Base-by-base conservation (phyloP, 53 echinoderm and acorn worm species). In the Hippasteria phrygiana region DNA sequence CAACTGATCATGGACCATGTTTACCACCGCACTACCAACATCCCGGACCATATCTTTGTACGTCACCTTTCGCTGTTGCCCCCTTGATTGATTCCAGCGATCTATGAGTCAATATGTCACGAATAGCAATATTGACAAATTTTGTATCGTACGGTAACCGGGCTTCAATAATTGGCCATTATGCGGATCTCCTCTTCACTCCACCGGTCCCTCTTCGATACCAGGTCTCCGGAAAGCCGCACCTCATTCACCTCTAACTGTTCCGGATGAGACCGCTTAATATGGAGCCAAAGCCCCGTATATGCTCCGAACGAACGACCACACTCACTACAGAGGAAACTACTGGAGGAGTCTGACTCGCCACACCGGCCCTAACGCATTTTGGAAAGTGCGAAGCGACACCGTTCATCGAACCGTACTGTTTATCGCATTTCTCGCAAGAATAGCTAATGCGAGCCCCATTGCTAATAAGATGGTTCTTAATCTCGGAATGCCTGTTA, bases 61-160 rank as follows among this genome's bases (percentile, higher is more conserved):
- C 6, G 4, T 2, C 1, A 10, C 31, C 48, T 76, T 76, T 11
- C 54, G 27, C 13, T 48, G 24, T 47, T 76, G 77, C 1, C 54
- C n/a, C 54, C 18, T 76, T 76, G 38, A 47, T 76, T 1, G 77
- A 76, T 17, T 76, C 77, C 31, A 76, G 27, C 9, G 77, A 46
- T 5, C 77, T 8, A 76, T 47, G 4, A 2, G 1, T 47, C 32
- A 76, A 76, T 1, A n/a, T 12, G 32, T 76, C n/a, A 47, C 17
- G 48, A 1, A 76, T 43, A 11, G 48, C 54, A 0, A 76, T 76
- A 29, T 76, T 76, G 8, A 76, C 26, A 6, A 50, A 53, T 76
- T 47, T 76, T 9, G 77, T 76, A 43, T 32, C 48, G 5, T 4
- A 1, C 5, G 77, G 77, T 9, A 76, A 24, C 45, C 46, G 33